Conservation (phyloP, 2,113 vertebrate species). For the Nibea coibor region DNA sequence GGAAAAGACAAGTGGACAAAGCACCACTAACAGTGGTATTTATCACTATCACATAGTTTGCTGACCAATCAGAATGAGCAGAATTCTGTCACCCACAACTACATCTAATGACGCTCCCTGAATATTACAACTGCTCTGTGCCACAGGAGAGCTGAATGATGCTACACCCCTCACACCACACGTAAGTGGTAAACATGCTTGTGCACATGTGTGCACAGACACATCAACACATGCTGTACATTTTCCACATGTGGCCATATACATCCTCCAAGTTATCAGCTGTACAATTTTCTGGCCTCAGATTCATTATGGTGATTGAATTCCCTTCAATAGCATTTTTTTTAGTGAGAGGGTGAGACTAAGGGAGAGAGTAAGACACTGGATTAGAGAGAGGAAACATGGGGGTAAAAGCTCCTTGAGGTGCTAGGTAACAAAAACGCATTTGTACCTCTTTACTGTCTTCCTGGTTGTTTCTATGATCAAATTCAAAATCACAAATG, state of each 20-base stretch:
- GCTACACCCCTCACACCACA: conserved; percentile 53
- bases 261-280: conserved; percentile 82
- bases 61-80: conserved; percentile 71
- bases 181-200: neutral
- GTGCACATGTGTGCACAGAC: conserved; percentile 75
- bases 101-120: conserved; percentile 90
- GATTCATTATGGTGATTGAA: conserved; percentile 97
- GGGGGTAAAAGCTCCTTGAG: neutral
- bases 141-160: conserved; percentile 83
- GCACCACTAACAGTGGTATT: neutral
- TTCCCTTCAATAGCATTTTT: conserved; percentile 95
- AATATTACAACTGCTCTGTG: conserved; percentile 92
- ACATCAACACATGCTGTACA: conserved; percentile 44
- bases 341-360: conserved; percentile 85
- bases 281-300: conserved; percentile 73
- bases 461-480: neutral
- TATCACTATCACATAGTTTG: neutral
- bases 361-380: conserved; percentile 13
- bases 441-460: neutral
- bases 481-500: neutral
- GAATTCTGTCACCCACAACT: conserved; percentile 85
- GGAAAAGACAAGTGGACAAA: neutral
- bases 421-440: conserved; percentile 11
- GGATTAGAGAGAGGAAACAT: conserved; percentile 4
- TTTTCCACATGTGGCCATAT: conserved; percentile 86